Evolutionary conservation across 1,140 invertebrate genomes (phyloP), one percentile per base, ranked within the genome.

Genomic region (Eciton burchellii): DNA sequence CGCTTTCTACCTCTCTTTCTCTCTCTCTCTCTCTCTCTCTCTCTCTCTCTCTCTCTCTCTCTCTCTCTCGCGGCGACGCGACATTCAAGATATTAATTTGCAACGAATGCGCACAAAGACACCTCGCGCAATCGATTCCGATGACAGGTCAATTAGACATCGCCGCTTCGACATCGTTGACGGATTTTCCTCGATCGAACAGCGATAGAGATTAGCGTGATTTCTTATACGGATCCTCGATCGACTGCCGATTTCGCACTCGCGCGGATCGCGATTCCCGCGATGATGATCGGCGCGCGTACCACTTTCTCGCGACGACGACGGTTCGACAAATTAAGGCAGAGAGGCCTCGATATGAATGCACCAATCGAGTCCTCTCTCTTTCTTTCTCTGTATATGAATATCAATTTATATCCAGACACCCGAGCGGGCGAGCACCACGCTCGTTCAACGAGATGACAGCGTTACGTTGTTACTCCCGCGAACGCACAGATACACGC

Each of bases 91-190:
- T 79, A 83, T 87, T 79, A 59, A 87, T 87, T 83, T 66, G 21
- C 47, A 45, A 63, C 19, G 65, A 19, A 49, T 21, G 21, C 62
- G 26, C 19, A 21, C 29, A 56, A 45, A 79, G 56, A 45, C 49
- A 35, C 54, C 41, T 66, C 71, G 57, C 66, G 26, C 57, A 26
- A 82, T 86, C 79, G 79, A 66, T 56, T 47, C 26, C 71, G 84
- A 86, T 83, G 84, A 86, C 79, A 45, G 65, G 45, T 86, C 84
- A 85, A 86, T 86, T 86, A 85, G 76, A 41, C 29, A 11, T 9
- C 5, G 52, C 65, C 43, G 45, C 16, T 21, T 43, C 56, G 52
- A 65, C 66, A 24, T 21, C 57, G 57, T 66, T 56, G 62, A 68
- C 74, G 62, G 74, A 77, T 77, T 77, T 68, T 70, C 63, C 45